These are phyloP conservation scores for Pachycephala philippinensis DNA, from an alignment of 2,113 vertebrate species.

Conservation along the genomic window DNA sequence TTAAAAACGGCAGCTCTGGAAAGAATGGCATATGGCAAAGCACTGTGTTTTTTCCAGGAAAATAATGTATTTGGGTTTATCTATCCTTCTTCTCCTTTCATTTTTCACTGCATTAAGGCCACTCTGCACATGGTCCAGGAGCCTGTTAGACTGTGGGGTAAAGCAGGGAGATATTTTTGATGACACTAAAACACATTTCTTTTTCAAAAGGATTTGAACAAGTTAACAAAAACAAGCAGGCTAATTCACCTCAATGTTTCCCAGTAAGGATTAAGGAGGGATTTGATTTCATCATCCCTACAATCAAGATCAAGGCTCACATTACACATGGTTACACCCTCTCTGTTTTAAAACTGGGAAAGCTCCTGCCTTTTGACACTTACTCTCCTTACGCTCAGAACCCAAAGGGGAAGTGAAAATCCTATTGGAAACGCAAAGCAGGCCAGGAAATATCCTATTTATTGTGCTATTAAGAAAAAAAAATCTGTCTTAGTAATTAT, in stretches of 20 bases:
- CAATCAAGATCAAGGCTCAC: slow-evolving; percentile 12
- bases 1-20: background rate
- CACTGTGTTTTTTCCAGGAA: background rate
- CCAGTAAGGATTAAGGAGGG: slow-evolving; percentile 2
- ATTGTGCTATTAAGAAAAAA: slow-evolving; percentile 38
- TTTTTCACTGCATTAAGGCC: background rate
- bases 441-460: slow-evolving; percentile 69
- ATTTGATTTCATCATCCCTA: slow-evolving; percentile 33
- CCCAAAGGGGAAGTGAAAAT: slow-evolving; percentile 62
- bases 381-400: slow-evolving; percentile 28
- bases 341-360: slow-evolving; percentile 41
- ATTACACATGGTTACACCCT: background rate
- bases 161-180: background rate
- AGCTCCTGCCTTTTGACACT: slow-evolving; percentile 54
- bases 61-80: background rate
- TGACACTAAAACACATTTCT: background rate
- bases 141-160: background rate
- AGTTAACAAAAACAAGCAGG: background rate
- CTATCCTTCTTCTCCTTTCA: background rate
- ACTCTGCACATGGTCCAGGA: background rate
- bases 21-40: background rate
- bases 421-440: slow-evolving; percentile 32
- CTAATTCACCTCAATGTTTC: background rate
- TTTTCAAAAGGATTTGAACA: background rate
- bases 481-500: slow-evolving; percentile 35